These are phyloP conservation scores for Parotocinclus haroldoi DNA, from an alignment of 2,797 vertebrate genomes.

Conservation along the genomic window DNA sequence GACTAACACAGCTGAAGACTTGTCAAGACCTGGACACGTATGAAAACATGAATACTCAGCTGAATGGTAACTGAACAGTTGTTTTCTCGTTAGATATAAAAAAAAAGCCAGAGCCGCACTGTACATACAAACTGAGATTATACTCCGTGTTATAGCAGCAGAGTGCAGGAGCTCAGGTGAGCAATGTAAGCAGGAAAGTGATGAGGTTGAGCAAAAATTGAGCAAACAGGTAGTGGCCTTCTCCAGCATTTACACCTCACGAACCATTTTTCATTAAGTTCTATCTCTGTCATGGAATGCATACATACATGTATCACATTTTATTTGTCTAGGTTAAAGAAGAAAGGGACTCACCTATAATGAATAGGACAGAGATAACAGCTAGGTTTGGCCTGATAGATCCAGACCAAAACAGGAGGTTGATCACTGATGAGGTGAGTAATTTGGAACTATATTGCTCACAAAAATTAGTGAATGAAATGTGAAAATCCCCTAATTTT, in stretches of 20 bases:
- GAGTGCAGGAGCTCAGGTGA: conserved; percentile 49
- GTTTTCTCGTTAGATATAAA: background rate
- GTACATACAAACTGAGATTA: background rate
- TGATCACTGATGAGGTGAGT: conserved; percentile 75
- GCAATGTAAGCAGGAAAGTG: conserved; percentile 55
- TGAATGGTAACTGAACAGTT: conserved; percentile 60
- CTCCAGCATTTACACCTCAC: background rate
- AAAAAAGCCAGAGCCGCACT: background rate
- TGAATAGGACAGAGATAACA: conserved; percentile 47
- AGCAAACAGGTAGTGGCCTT: conserved; percentile 51
- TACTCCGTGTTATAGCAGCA: conserved; percentile 43
- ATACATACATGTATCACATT: background rate
- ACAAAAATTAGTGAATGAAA: no score
- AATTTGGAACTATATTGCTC: no score
- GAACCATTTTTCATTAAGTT: background rate
- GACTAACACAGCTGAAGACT: conserved; percentile 25
- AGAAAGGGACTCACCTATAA: conserved; percentile 31
- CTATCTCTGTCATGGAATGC: background rate
- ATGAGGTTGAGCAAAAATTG: conserved; percentile 40
- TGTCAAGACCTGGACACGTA: conserved; percentile 9
- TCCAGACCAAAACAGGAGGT: conserved; percentile 65
- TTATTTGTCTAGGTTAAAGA: conserved; percentile 53
- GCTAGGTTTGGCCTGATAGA: conserved; percentile 38
- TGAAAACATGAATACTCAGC: conserved; percentile 20
- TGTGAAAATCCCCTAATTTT: no score